Base-by-base conservation (phyloP, 1,140 invertebrate species). In the Drosophila miranda region DNA sequence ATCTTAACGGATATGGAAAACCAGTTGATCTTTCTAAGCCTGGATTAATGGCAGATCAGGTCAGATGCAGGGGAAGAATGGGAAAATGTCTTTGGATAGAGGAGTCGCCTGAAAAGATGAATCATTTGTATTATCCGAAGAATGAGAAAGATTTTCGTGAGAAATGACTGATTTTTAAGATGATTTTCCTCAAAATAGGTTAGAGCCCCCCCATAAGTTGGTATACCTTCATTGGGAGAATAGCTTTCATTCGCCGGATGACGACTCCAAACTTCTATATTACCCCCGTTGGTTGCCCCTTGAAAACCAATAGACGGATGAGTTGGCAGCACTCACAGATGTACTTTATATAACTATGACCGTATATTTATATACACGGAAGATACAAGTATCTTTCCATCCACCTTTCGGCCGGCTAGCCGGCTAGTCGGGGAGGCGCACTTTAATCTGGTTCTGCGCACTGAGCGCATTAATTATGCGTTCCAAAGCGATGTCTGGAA, bases 401-500 rank as follows among this genome's bases (percentile, higher is more conserved):
- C 34, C 34, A 38, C 34, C 34, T 38, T 38, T 13, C 19, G 38
- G 52, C 16, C 41, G 21, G 21, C 54, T 34, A 38, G 34, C 11
- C 41, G n/a, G 21, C 54, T 34, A 4, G 30, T 34, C 45, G 28
- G 2, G 34, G 26, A 48, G 61, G 56, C 64, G 81, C 62, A 77
- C 73, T 75, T 77, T 86, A 87, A 86, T 86, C 81, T 86, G 75
- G 82, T 87, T 87, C 82, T 87, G 82, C 82, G 82, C 82, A 73
- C 66, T 87, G 82, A 87, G 82, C 82, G 82, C 82, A 87, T 87
- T 87, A 87, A 87, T 87, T 87, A 87, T 87, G 83, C 82, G 82
- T 87, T 87, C 79, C 79, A 68, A 86, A 75, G 73, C 81, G 78
- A 68, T 68, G 66, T 68, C 66, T 68, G 62, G 50, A 42, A 56